Evolutionary conservation across 2,888 invertebrate species (phyloP).

Genomic region (Rosalia funebris): DNA sequence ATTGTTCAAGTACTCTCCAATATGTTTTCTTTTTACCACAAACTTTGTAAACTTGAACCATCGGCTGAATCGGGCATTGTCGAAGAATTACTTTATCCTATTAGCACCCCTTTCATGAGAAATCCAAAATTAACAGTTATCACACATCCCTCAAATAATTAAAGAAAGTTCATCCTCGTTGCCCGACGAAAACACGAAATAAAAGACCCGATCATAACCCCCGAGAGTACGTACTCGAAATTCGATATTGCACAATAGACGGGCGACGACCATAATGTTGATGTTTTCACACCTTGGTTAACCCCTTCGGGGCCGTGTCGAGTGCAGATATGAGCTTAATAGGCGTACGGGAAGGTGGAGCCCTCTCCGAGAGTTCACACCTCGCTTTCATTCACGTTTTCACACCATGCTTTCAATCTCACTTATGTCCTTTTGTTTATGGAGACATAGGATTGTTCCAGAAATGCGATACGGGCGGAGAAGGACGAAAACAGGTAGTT

Average conservation of each 20-base stretch:
- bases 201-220: too few species aligned
- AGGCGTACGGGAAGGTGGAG: conserved; percentile 29
- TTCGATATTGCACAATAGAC: conserved; percentile 35
- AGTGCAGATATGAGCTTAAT: conserved; percentile 14
- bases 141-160: too few species aligned
- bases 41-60: too few species aligned
- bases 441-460: conserved; percentile 28
- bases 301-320: conserved; percentile 45
- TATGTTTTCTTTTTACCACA: too few species aligned
- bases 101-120: too few species aligned
- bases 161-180: too few species aligned
- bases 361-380: conserved; percentile 32
- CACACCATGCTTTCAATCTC: conserved; percentile 36
- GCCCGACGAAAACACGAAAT: too few species aligned
- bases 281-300: conserved; percentile 56
- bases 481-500: conserved; percentile 37
- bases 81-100: too few species aligned
- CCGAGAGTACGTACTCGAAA: conserved; percentile 19
- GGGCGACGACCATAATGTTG: conserved; percentile 49
- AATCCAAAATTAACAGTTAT: too few species aligned
- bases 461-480: conserved; percentile 28
- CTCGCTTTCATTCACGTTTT: conserved; percentile 33
- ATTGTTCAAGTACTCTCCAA: too few species aligned
- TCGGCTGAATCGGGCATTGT: too few species aligned
- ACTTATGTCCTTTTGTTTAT: conserved; percentile 28